Base-by-base conservation (phyloP, 2,888 invertebrate genomes). In the Plemyria rubiginata region DNA sequence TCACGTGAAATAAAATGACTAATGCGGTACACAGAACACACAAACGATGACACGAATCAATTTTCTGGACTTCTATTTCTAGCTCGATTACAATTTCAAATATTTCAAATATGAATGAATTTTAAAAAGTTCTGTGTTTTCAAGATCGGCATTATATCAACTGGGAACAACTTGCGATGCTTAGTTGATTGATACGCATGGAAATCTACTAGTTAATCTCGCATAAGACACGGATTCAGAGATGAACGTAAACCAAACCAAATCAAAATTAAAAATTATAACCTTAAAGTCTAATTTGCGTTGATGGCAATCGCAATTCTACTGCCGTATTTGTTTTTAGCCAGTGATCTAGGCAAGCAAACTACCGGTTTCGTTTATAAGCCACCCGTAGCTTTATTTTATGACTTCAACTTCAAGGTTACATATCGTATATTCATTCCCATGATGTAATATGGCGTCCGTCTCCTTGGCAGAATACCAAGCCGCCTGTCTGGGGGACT, bases 401-500 rank as follows among this genome's bases (percentile, higher is more conserved):
- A 40, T 54, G 32, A 49, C 45, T 53, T 50, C 22, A 53, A 36
- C 28, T 36, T 58, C 36, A 54, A 59, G 55, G 59, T 59, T 51
- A 15, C 11, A 29, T 50, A 32, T 62, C 32, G 50, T 51, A 9
- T 38, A 40, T 62, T 40, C 40, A 60, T 51, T 54, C 46, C 48
- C 15, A 60, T 76, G 76, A 79, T 74, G 76, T 78, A 74, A 76
- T 69, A 73, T 62, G 72, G 77, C 74, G 79, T 73, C 73, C 29
- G 59, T 32, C 77, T 64, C 71, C 72, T 82, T 85, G 86, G 86
- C 85, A 79, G 58, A 54, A 68, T 67, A 78, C 84, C 86, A 86
- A 85, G 65, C 71, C 71, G 75, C 71, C 76, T 75, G 75, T 74
- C 77, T 77, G 75, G 73, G 74, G 46, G 74, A n/a, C n/a, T n/a